phyloP scores from a whole-genome alignment of 1,140 invertebrate species.

The Trialeurodes vaporariorum region DNA sequence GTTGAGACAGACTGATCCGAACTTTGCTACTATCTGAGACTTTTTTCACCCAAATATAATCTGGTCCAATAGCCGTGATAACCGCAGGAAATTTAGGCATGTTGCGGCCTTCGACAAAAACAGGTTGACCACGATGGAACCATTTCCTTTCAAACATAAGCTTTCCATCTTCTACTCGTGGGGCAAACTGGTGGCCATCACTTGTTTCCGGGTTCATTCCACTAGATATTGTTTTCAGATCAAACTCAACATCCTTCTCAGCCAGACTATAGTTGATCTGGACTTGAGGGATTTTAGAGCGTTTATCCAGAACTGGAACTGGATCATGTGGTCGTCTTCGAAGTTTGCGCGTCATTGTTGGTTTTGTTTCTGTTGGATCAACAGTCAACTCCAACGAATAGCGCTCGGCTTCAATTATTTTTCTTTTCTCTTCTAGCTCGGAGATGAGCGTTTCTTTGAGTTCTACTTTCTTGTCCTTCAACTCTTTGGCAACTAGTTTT shows the following conservation, averaged over 20 bases:
- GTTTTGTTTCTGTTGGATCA: slow-evolving; percentile 45
- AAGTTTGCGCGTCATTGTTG: slow-evolving; percentile 68
- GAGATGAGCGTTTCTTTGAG: slow-evolving; percentile 77
- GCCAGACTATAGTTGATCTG: slow-evolving; percentile 77
- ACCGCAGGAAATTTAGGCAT: slow-evolving; percentile 66
- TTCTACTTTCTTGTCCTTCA: slow-evolving; percentile 91
- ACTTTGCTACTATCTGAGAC: slow-evolving; percentile 65
- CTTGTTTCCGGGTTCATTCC: background rate
- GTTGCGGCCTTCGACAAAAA: slow-evolving; percentile 82
- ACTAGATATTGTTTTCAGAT: slow-evolving; percentile 62
- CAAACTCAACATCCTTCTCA: slow-evolving; percentile 78
- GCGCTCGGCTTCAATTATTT: slow-evolving; percentile 76
- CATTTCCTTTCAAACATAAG: slow-evolving; percentile 85
- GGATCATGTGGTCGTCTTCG: slow-evolving; percentile 87
- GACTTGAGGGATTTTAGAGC: slow-evolving; percentile 59
- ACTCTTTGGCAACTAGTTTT: slow-evolving; percentile 75
- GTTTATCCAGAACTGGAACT: slow-evolving; percentile 68
- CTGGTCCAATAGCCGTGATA: slow-evolving; percentile 77
- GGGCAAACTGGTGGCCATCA: background rate
- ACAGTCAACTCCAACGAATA: slow-evolving; percentile 74
- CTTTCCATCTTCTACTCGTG: slow-evolving; percentile 80
- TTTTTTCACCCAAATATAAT: slow-evolving; percentile 86
- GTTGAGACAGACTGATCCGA: slow-evolving; percentile 66
- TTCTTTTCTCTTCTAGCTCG: slow-evolving; percentile 81
- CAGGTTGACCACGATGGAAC: slow-evolving; percentile 86